These are phyloP conservation scores for Acanthoscelides obtectus DNA, from an alignment of 2,888 invertebrate species.

Conservation along the genomic window DNA sequence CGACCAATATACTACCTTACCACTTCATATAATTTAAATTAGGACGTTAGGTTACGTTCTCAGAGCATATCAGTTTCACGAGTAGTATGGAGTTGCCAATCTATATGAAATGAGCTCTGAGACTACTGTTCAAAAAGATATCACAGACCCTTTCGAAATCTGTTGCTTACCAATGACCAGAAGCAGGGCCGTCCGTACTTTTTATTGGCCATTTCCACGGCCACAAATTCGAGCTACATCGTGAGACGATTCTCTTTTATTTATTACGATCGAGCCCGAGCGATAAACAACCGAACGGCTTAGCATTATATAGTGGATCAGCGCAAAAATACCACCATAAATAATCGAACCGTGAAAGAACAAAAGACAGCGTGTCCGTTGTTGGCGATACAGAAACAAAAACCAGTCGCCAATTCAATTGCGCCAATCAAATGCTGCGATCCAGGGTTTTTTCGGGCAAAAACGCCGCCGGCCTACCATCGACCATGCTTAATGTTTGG, in stretches of 20 bases:
- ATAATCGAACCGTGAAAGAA: constrained; percentile 33
- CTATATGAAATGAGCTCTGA: too few species aligned
- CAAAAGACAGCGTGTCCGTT: constrained; percentile 34
- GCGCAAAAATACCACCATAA: constrained; percentile 28
- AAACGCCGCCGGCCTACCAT: constrained; percentile 27
- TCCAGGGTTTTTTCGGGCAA: constrained; percentile 32
- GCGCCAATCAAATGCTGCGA: constrained; percentile 43
- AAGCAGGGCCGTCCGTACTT: background rate
- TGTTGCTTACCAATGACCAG: background rate
- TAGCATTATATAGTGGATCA: constrained; percentile 24
- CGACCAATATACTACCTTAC: too few species aligned
- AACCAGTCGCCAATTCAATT: constrained; percentile 44
- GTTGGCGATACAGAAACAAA: constrained; percentile 33
- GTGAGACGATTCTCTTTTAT: constrained; percentile 10
- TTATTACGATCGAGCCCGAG: constrained; percentile 11
- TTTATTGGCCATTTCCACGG: background rate
- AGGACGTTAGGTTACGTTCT: too few species aligned
- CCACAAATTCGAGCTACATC: constrained; percentile 1
- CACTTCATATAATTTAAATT: too few species aligned
- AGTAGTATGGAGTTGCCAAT: too few species aligned
- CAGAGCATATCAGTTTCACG: too few species aligned
- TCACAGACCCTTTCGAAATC: too few species aligned
- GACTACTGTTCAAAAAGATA: too few species aligned
- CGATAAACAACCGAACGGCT: constrained; percentile 19
- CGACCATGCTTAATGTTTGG: constrained; percentile 32